Conservation (phyloP, 2,113 vertebrate genomes). For the Lethenteron reissneri region DNA sequence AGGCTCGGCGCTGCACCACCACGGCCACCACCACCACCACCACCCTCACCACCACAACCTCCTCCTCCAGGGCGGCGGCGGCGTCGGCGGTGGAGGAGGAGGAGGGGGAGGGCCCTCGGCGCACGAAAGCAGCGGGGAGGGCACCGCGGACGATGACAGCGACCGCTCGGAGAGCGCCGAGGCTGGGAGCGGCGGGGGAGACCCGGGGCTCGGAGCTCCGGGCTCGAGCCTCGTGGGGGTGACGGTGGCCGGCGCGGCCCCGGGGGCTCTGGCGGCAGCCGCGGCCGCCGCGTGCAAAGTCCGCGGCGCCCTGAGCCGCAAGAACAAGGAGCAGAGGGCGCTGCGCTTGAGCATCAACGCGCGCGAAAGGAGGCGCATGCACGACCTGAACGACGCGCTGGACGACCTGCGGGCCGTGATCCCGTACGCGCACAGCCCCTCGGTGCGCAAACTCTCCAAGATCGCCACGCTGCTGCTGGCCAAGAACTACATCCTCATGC, state of each 20-base stretch:
- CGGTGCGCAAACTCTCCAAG: conserved; percentile 58
- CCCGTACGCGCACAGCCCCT: conserved; percentile 57
- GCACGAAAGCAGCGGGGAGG: conserved; percentile 77
- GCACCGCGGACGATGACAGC: conserved; percentile 85
- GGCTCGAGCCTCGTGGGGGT: not conserved
- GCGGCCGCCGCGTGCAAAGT: conserved; percentile 16
- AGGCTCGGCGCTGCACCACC: too few relatives aligned
- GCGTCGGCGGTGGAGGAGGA: too few relatives aligned
- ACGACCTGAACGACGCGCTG: conserved; percentile 70
- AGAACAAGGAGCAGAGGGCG: conserved; percentile 57
- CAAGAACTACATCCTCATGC: conserved; percentile 69
- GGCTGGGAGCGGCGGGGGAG: conserved; percentile 42
- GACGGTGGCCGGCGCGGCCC: too few relatives aligned
- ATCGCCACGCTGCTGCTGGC: conserved; percentile 54
- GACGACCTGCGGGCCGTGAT: conserved; percentile 58
- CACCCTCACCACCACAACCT: too few relatives aligned
- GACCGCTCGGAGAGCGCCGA: conserved; percentile 24
- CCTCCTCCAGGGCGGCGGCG: too few relatives aligned
- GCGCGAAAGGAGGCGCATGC: conserved; percentile 57
- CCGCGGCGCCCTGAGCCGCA: conserved; percentile 31
- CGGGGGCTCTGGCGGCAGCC: not conserved
- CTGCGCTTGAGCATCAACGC: conserved; percentile 69
- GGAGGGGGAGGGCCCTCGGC: conserved; percentile 35
- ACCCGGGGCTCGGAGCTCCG: conserved; percentile 29
- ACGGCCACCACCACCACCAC: too few relatives aligned